Evolutionary conservation across 1,140 invertebrate species (phyloP).

Genomic region (Megalonaias nervosa): DNA sequence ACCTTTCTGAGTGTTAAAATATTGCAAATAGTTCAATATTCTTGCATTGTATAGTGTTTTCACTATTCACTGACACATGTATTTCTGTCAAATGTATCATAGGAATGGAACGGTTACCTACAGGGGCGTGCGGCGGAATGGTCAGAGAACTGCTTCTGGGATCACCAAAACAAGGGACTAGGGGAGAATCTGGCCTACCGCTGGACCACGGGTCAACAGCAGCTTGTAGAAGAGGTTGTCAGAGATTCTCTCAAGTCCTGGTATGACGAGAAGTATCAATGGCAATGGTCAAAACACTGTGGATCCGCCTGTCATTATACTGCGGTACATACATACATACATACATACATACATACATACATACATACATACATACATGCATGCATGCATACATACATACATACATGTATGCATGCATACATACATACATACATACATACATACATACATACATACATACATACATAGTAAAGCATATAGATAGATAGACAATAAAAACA

Average conservation of each 20-base stretch:
- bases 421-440: no score
- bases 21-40: not conserved
- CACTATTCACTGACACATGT: not conserved
- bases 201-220: not conserved
- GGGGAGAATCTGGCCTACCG: constrained; percentile 27
- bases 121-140: constrained; percentile 18
- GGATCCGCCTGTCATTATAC: constrained; percentile 30
- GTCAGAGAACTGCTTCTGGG: constrained; percentile 33
- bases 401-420: no score
- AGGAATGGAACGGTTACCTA: constrained; percentile 21
- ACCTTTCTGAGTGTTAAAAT: not conserved
- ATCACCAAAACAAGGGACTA: constrained; percentile 21
- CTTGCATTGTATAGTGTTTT: not conserved
- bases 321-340: constrained; percentile 6
- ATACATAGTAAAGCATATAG: no score
- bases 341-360: no score
- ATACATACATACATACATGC: no score
- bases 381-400: no score
- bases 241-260: constrained; percentile 16
- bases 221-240: constrained; percentile 5
- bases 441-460: no score
- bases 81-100: not conserved
- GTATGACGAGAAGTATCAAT: constrained; percentile 28
- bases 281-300: constrained; percentile 25
- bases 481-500: no score